Conservation (phyloP, 2,888 invertebrate genomes). For the Argyra leucocephala region DNA sequence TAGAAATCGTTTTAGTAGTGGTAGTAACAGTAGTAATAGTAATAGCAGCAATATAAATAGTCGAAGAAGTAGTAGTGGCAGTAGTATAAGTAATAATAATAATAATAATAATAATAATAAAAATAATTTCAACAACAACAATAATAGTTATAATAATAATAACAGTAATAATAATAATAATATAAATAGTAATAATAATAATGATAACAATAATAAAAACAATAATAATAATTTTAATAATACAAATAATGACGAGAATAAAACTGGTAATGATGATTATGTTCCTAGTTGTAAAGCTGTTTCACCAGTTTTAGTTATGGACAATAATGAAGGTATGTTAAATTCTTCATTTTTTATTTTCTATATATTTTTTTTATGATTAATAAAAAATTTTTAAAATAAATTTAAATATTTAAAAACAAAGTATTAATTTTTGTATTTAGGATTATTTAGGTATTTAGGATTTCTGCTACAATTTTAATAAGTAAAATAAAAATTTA, state of each 20-base stretch:
- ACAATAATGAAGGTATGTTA: conserved; percentile 12
- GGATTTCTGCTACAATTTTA: too few relatives aligned
- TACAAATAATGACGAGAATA: conserved; percentile 16
- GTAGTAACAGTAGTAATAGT: conserved; percentile 16
- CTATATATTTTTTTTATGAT: too few relatives aligned
- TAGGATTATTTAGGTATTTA: too few relatives aligned
- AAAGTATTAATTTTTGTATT: too few relatives aligned
- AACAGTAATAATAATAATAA: too few relatives aligned
- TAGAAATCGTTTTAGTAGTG: conserved; percentile 8
- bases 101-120: conserved; percentile 19
- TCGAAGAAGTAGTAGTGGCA: conserved; percentile 19
- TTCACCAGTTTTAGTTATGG: conserved; percentile 19
- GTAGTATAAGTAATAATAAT: conserved; percentile 15
- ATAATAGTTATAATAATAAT: not conserved
- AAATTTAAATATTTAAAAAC: too few relatives aligned
- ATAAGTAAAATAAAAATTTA: too few relatives aligned
- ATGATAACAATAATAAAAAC: conserved; percentile 24
- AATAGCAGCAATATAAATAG: conserved; percentile 18
- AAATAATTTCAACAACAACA: conserved; percentile 24
- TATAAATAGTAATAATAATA: not conserved
- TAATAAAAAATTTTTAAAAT: too few relatives aligned
- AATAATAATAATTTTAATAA: conserved; percentile 15
- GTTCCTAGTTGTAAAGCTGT: conserved; percentile 11
- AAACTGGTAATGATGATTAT: conserved; percentile 10
- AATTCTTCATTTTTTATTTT: too few relatives aligned